phyloP scores from a whole-genome alignment of 2,797 vertebrate genomes.

The Brachyrhaphis roseni region DNA sequence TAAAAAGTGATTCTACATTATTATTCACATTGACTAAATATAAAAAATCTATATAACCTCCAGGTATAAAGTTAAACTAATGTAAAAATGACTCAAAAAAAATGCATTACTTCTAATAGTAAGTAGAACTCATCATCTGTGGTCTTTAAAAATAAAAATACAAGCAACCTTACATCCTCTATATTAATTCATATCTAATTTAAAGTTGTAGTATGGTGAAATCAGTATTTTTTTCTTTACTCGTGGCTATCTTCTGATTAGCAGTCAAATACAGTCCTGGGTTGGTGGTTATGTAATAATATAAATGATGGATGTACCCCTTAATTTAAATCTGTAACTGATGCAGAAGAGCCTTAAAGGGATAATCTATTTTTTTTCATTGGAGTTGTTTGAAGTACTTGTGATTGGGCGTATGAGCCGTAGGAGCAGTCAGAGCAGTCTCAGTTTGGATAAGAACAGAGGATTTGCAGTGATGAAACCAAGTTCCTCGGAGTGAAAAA shows the following conservation, averaged over 20 bases:
- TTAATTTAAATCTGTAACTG: constrained; percentile 1
- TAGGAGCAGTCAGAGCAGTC: neutral
- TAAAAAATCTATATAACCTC: neutral
- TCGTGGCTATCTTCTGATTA: neutral
- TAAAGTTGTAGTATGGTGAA: neutral
- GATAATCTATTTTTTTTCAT: neutral
- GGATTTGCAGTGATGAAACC: constrained; percentile 7
- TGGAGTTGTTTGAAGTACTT: constrained; percentile 1
- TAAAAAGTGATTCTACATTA: neutral
- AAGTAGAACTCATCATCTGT: neutral
- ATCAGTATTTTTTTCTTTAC: neutral
- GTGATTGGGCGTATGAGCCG: neutral
- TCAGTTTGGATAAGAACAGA: constrained; percentile 7
- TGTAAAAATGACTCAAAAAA: neutral
- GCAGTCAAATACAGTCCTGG: neutral
- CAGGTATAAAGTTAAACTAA: neutral
- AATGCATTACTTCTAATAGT: neutral
- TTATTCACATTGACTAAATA: neutral
- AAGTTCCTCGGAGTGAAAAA: constrained; percentile 4
- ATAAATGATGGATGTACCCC: neutral
- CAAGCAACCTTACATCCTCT: neutral
- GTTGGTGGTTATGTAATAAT: neutral
- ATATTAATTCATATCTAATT: neutral
- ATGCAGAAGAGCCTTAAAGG: neutral
- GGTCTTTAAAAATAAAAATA: neutral